phyloP scores from a whole-genome alignment of 1,140 invertebrate genomes.

The Drosophila nikananu region DNA sequence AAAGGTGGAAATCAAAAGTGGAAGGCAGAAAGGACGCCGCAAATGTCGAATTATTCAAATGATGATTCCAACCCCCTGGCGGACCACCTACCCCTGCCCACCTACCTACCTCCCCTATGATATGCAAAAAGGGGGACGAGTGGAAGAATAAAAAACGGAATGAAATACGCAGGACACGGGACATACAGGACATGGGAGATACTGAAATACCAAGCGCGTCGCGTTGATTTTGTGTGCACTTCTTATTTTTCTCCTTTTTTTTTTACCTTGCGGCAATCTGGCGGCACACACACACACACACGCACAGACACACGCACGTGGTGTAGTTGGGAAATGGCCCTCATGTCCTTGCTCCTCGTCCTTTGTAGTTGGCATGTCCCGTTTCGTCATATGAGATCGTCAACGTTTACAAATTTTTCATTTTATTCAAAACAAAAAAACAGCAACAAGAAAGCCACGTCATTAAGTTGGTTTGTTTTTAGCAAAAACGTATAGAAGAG shows the following conservation, averaged over 20 bases:
- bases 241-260: slow-evolving; percentile 41
- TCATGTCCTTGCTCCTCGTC: slow-evolving; percentile 60
- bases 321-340: slow-evolving; percentile 58
- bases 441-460: slow-evolving; percentile 42
- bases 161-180: slow-evolving; percentile 49
- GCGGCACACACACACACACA: slow-evolving; percentile 50
- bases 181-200: slow-evolving; percentile 61
- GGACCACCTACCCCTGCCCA: slow-evolving; percentile 4
- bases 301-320: slow-evolving; percentile 23
- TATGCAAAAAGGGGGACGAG: slow-evolving; percentile 68
- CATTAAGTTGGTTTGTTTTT: background rate
- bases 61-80: slow-evolving; percentile 76
- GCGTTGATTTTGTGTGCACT: slow-evolving; percentile 80
- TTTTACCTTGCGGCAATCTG: slow-evolving; percentile 77
- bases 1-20: slow-evolving; percentile 70
- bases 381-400: slow-evolving; percentile 82
- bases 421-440: slow-evolving; percentile 70
- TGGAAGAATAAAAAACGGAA: slow-evolving; percentile 5
- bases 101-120: slow-evolving; percentile 37
- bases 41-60: slow-evolving; percentile 83
- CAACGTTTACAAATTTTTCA: slow-evolving; percentile 78
- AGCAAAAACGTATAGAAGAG: background rate
- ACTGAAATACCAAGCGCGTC: slow-evolving; percentile 33
- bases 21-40: slow-evolving; percentile 58
- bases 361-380: slow-evolving; percentile 82